These are phyloP conservation scores for Meteorus cinctellus DNA, from an alignment of 2,888 invertebrate species.

Conservation along the genomic window DNA sequence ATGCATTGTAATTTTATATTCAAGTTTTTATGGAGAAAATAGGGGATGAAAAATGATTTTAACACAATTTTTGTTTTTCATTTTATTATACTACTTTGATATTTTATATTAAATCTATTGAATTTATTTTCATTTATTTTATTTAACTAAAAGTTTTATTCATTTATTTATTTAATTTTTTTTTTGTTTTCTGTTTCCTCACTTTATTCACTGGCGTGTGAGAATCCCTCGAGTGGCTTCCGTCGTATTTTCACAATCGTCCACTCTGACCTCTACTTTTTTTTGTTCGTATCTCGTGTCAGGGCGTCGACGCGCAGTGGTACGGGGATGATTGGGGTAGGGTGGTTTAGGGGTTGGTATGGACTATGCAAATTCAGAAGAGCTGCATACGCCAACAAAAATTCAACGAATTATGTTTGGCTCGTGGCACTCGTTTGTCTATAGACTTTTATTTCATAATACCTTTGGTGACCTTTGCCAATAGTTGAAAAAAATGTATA, in stretches of 20 bases:
- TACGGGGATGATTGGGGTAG: neutral
- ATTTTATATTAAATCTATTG: neutral
- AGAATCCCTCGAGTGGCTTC: conserved; percentile 25
- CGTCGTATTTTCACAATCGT: conserved; percentile 39
- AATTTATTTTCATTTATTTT: neutral
- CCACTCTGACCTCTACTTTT: neutral
- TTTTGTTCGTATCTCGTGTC: neutral
- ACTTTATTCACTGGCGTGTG: neutral
- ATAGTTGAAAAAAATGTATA: neutral
- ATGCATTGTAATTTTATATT: neutral
- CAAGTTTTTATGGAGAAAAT: neutral
- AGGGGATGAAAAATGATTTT: neutral
- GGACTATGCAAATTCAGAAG: conserved; percentile 43
- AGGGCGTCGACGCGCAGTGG: neutral
- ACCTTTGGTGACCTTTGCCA: neutral
- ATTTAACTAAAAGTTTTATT: too few species aligned
- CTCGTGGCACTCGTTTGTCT: conserved; percentile 29
- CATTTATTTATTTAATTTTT: neutral
- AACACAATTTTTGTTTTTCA: neutral
- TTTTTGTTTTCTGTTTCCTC: neutral
- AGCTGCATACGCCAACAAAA: conserved; percentile 37
- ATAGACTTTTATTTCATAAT: conserved; percentile 10
- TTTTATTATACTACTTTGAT: neutral
- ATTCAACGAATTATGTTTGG: conserved; percentile 41
- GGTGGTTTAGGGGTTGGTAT: conserved; percentile 7